phyloP scores from a whole-genome alignment of 1,140 invertebrate genomes.

The Antheraea pernyi region DNA sequence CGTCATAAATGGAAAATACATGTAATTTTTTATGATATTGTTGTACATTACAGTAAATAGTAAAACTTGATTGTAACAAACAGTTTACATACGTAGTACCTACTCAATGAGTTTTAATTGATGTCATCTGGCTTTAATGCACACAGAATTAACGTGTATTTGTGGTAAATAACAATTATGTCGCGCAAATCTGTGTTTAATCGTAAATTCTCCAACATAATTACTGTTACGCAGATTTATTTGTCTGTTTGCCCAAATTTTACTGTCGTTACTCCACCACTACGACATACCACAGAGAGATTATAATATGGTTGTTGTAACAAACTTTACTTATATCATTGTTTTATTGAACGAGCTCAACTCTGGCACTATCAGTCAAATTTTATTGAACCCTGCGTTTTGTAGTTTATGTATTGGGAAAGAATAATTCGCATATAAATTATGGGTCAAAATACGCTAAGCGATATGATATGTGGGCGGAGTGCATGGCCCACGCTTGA shows the following conservation, averaged over 20 bases:
- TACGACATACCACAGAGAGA: neutral
- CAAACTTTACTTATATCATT: too few relatives aligned
- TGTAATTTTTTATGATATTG: too few relatives aligned
- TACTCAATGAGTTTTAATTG: neutral
- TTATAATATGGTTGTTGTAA: neutral
- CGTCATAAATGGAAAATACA: too few relatives aligned
- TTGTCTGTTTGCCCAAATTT: neutral
- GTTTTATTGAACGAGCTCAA: too few relatives aligned
- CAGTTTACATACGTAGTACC: neutral
- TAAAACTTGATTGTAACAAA: neutral
- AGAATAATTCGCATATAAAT: too few relatives aligned
- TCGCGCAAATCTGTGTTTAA: neutral
- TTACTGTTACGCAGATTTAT: neutral
- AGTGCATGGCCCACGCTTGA: too few relatives aligned
- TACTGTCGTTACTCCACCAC: neutral
- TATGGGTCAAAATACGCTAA: too few relatives aligned
- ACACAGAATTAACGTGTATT: neutral
- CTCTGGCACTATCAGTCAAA: too few relatives aligned
- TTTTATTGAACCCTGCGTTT: too few relatives aligned
- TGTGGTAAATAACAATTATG: neutral
- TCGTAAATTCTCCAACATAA: neutral
- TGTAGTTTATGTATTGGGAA: too few relatives aligned
- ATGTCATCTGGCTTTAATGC: conserved; percentile 1
- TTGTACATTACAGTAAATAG: too few relatives aligned
- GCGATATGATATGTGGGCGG: too few relatives aligned